Evolutionary conservation across 2,113 vertebrate species (phyloP).

Genomic region (Erythrocebus patas): DNA sequence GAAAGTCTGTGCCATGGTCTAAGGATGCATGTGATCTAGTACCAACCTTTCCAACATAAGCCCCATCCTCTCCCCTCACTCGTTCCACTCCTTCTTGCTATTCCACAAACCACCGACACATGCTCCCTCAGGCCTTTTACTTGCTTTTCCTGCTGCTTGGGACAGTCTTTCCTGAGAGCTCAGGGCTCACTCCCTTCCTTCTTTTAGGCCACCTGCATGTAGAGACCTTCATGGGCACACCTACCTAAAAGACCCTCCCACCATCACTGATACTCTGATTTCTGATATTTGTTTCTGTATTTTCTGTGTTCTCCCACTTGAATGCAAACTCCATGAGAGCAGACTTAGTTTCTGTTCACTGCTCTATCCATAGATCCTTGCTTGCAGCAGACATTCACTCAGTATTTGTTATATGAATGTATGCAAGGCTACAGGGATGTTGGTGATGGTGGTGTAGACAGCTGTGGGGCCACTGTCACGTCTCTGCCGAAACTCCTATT

Average conservation of each 20-base stretch:
- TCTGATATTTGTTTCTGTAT: background rate
- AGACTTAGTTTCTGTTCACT: fast-evolving
- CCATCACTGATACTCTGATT: background rate
- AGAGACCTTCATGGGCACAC: background rate
- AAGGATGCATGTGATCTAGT: background rate
- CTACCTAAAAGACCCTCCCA: background rate
- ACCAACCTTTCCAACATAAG: background rate
- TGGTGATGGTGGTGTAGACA: background rate
- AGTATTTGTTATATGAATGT: background rate
- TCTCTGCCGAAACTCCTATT: background rate
- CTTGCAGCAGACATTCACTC: fast-evolving
- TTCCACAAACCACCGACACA: background rate
- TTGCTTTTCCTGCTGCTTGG: background rate
- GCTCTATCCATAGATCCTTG: no score
- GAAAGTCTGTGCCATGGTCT: background rate
- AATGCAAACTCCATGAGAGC: fast-evolving
- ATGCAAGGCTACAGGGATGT: fast-evolving
- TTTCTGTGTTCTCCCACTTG: background rate
- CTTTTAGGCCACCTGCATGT: background rate
- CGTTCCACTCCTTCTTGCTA: background rate
- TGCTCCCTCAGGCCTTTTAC: fast-evolving
- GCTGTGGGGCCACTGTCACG: background rate
- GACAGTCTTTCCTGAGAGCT: background rate
- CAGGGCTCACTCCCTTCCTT: background rate
- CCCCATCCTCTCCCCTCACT: fast-evolving